Evolutionary conservation across 2,797 vertebrate genomes (phyloP).

Genomic region (Valencia hispanica): DNA sequence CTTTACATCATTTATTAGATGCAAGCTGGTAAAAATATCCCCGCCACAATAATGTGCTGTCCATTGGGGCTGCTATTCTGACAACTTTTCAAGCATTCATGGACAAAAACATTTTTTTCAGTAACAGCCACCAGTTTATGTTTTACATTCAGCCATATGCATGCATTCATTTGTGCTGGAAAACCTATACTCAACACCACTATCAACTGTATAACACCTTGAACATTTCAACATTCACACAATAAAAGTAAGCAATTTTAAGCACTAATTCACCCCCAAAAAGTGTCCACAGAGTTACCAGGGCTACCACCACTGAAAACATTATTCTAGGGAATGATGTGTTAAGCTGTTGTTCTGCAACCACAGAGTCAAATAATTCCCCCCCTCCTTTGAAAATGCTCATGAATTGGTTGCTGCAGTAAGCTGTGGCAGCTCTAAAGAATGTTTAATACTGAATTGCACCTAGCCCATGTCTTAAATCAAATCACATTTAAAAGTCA

Average conservation of each 20-base stretch:
- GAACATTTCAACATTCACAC: constrained; percentile 12
- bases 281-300: constrained; percentile 23
- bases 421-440: constrained; percentile 27
- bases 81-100: not conserved
- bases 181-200: constrained; percentile 8
- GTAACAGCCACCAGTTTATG: not conserved
- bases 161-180: constrained; percentile 12
- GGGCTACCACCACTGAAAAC: constrained; percentile 8
- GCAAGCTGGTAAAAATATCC: constrained; percentile 22
- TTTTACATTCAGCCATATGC: constrained; percentile 11
- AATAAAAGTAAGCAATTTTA: not conserved
- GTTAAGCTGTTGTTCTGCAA: constrained; percentile 36
- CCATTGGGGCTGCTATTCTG: constrained; percentile 16
- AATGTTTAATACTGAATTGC: constrained; percentile 23
- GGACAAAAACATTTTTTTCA: constrained; percentile 16
- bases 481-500: constrained; percentile 46
- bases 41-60: constrained; percentile 24
- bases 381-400: constrained; percentile 36
- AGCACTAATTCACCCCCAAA: constrained; percentile 4
- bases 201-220: not conserved
- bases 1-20: constrained; percentile 33
- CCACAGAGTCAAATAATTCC: constrained; percentile 39
- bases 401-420: constrained; percentile 30
- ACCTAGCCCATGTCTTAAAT: constrained; percentile 33
- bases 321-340: constrained; percentile 26